phyloP scores from a whole-genome alignment of 1,140 invertebrate genomes.

The Cotesia glomerata region DNA sequence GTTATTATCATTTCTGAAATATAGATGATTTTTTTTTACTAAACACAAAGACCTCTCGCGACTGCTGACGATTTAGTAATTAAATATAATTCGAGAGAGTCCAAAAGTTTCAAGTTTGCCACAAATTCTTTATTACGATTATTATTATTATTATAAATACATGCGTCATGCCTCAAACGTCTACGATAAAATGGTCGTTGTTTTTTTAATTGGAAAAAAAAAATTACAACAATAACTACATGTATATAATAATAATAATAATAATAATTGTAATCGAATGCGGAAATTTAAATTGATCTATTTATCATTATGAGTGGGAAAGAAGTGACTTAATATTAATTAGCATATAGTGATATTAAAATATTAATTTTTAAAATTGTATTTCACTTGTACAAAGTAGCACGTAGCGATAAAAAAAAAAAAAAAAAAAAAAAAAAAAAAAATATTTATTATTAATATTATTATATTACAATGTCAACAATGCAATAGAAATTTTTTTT shows the following conservation, averaged over 20 bases:
- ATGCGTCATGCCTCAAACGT: neutral
- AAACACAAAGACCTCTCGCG: neutral
- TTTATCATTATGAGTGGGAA: slow-evolving; percentile 7
- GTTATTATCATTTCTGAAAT: neutral
- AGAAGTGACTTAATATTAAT: neutral
- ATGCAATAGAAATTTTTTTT: slow-evolving; percentile 19
- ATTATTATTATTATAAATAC: no score
- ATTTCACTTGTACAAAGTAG: slow-evolving; percentile 31
- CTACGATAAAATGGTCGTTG: neutral
- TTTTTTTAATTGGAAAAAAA: slow-evolving; percentile 1
- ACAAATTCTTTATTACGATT: neutral
- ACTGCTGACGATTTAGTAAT: slow-evolving; percentile 11
- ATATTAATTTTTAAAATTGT: slow-evolving; percentile 5
- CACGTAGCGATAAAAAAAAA: neutral
- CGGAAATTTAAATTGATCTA: neutral
- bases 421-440: neutral
- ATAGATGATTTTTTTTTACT: neutral
- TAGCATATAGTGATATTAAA: neutral
- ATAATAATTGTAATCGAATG: neutral
- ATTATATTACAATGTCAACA: no score
- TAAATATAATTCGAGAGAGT: neutral
- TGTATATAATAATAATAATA: neutral
- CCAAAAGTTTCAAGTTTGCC: neutral
- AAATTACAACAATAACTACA: no score
- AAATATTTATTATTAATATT: no score